These are phyloP conservation scores for Sinella curviseta DNA, from an alignment of 1,140 invertebrate species.

Conservation along the genomic window DNA sequence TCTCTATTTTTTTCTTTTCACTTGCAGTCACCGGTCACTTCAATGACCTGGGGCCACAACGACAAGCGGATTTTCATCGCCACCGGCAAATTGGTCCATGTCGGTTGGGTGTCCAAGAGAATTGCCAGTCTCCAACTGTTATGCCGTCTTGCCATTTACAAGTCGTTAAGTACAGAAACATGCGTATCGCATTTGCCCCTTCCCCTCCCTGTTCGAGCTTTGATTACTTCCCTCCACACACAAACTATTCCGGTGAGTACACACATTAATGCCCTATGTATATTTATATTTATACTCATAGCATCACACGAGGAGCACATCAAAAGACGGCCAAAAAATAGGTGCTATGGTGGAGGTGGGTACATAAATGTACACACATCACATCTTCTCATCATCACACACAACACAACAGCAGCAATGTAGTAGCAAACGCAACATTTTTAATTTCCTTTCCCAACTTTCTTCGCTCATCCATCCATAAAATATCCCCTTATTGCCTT, in stretches of 20 bases:
- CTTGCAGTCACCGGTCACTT: slow-evolving; percentile 76
- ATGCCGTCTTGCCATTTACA: slow-evolving; percentile 72
- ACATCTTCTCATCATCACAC: neutral
- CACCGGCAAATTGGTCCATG: slow-evolving; percentile 74
- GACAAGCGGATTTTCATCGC: slow-evolving; percentile 91
- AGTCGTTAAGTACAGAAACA: slow-evolving; percentile 60
- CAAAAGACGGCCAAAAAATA: too few species aligned
- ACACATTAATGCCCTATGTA: too few species aligned
- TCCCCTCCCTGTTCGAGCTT: slow-evolving; percentile 77
- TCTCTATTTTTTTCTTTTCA: slow-evolving; percentile 27
- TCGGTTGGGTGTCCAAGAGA: slow-evolving; percentile 86
- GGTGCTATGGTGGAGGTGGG: too few species aligned
- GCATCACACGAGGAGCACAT: too few species aligned
- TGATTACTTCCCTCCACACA: slow-evolving; percentile 85
- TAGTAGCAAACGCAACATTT: slow-evolving; percentile 27
- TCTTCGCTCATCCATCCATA: neutral
- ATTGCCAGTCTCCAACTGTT: slow-evolving; percentile 87
- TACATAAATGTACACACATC: neutral
- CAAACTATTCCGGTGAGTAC: slow-evolving; percentile 87
- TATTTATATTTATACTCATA: neutral
- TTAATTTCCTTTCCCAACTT: slow-evolving; percentile 29
- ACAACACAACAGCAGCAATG: slow-evolving; percentile 27
- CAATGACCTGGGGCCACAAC: slow-evolving; percentile 96
- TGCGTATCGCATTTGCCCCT: slow-evolving; percentile 71
- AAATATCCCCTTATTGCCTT: neutral